phyloP scores from a whole-genome alignment of 1,140 invertebrate species.

The Oncopodura yosiiana region DNA sequence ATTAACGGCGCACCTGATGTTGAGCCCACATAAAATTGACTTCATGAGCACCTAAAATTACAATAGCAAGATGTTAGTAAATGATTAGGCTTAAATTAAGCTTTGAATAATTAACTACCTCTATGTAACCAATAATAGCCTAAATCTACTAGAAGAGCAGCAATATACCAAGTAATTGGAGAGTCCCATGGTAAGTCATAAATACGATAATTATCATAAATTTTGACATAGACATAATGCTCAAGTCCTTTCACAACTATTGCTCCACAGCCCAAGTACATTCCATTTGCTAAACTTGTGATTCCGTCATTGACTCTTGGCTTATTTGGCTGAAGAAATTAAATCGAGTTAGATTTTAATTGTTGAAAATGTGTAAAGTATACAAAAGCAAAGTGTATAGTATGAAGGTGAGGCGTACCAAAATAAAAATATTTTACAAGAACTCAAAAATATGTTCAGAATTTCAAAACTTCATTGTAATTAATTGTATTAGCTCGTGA shows the following conservation, averaged over 20 bases:
- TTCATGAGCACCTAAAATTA: conserved; percentile 49
- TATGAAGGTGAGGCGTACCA: too few species aligned
- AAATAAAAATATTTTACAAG: too few species aligned
- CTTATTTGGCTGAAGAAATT: conserved; percentile 55
- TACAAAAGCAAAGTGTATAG: too few species aligned
- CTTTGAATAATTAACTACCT: conserved; percentile 37
- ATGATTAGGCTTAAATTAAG: not conserved
- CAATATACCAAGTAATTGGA: conserved; percentile 43
- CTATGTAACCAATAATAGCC: conserved; percentile 51
- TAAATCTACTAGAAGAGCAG: conserved; percentile 45
- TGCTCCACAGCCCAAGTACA: conserved; percentile 62
- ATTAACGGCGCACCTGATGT: too few species aligned
- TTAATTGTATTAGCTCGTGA: too few species aligned
- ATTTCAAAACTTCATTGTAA: too few species aligned
- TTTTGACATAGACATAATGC: conserved; percentile 32
- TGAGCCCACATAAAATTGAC: conserved; percentile 85
- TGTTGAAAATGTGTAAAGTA: too few species aligned
- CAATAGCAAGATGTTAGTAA: too few species aligned
- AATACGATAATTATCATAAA: conserved; percentile 40
- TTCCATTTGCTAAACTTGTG: conserved; percentile 64
- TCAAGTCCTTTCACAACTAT: too few species aligned
- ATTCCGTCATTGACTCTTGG: conserved; percentile 62
- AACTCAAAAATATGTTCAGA: too few species aligned
- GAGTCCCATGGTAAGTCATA: conserved; percentile 43
- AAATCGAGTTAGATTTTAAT: too few species aligned